Conservation (phyloP, 2,113 vertebrate species). For the Panthera uncia region DNA sequence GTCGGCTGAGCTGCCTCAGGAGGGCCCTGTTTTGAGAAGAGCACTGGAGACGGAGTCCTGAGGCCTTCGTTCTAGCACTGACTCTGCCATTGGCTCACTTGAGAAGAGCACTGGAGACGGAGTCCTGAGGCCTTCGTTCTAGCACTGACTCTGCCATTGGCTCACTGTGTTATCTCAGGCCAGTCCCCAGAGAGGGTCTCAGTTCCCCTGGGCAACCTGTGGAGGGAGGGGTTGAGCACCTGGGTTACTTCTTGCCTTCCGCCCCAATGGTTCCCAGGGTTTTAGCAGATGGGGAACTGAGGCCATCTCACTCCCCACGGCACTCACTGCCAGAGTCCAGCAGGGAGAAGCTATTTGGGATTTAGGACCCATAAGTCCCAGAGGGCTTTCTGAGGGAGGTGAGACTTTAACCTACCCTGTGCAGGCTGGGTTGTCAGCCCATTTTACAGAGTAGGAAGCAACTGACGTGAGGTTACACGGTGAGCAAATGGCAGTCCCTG, state of each 20-base stretch:
- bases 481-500: neutral
- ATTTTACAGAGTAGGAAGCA: neutral
- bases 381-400: neutral
- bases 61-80: neutral
- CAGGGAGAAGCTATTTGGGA: neutral
- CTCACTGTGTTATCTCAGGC: neutral
- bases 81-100: neutral
- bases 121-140: neutral
- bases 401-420: neutral
- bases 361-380: neutral
- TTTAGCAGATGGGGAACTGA: too few relatives aligned
- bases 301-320: too few relatives aligned
- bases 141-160: neutral
- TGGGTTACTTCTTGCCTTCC: neutral
- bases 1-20: neutral
- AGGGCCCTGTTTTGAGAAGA: neutral
- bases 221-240: neutral
- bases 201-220: neutral
- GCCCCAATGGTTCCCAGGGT: neutral
- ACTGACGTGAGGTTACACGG: neutral
- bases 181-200: neutral
- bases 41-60: neutral
- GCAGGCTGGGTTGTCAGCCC: neutral
- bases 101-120: neutral
- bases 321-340: neutral